Evolutionary conservation across 2,113 vertebrate genomes (phyloP), one percentile per base, ranked within the genome.

Genomic region (Oncorhynchus tshawytscha): DNA sequence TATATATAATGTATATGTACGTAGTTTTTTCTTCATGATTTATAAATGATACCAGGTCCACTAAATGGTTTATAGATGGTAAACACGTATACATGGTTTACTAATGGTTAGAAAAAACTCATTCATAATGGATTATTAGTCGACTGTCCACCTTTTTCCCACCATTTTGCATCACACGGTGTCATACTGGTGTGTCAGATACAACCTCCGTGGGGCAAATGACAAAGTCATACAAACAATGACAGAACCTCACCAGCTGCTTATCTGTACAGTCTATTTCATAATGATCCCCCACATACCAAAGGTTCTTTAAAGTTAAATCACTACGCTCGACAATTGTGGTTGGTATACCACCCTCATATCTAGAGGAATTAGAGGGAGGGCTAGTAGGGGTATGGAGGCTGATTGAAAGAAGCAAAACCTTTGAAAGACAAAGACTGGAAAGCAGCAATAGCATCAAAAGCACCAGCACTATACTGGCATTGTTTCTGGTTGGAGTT

Each of bases 381-480:
- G 31, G 29, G 13, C 48, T 13, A 74, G 74, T 49, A 60, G 59
- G 59, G n/a, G 22, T 57, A 57, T 18, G 54, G 54, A 57, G 20
- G 54, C 18, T 57, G 54, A 20, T 57, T 12, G 4, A 31, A 48
- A 22, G 7, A 8, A 22, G 22, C n/a, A 62, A 22, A n/a, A 62
- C 7, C 6, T 16, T 62, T 22, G n/a, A 62, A 62, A 71, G 51
- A 71, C 69, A 80, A 71, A 67, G 29, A 60, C 70, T 27, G 64
- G 11, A 70, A 67, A 72, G 66, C 74, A 72, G 66, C 74, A 48
- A 75, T 29, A 15, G 62, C 70, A 78, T 72, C 70, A 72, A 67
- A 72, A 78, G 70, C 45, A 39, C 51, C 27, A 69, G 72, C 71
- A 72, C 31, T 34, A 34, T 34, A 20, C 72, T 7, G 72, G n/a